Conservation (phyloP, 2,797 vertebrate genomes). For the Poecilia velifera region DNA sequence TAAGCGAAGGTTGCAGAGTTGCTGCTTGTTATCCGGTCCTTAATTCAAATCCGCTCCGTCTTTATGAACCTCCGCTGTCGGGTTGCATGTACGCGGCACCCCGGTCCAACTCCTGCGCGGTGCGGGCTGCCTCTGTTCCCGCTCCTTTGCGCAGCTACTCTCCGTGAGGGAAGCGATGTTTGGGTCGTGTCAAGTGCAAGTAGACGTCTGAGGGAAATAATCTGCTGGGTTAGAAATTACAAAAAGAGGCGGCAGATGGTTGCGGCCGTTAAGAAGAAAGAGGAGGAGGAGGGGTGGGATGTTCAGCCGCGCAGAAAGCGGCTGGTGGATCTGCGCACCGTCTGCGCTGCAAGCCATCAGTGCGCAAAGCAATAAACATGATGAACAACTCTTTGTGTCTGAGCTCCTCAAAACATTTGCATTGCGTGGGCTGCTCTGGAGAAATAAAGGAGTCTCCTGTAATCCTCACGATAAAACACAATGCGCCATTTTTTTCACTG, state of each 20-base stretch:
- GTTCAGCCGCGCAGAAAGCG: conserved; percentile 30
- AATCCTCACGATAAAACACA: background rate
- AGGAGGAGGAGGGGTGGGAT: background rate
- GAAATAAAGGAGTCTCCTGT: background rate
- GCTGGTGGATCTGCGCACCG: conserved; percentile 26
- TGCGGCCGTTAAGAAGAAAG: conserved; percentile 17
- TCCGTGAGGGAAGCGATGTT: conserved; percentile 3
- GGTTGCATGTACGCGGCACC: conserved; percentile 15
- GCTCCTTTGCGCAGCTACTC: conserved; percentile 33
- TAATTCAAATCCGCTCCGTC: conserved; percentile 74
- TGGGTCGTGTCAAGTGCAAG: conserved; percentile 26
- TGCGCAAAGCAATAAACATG: conserved; percentile 22
- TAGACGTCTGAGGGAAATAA: conserved; percentile 42
- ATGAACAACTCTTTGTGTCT: conserved; percentile 5
- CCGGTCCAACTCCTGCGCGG: conserved; percentile 1
- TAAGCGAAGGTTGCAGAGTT: conserved; percentile 62
- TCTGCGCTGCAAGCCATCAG: conserved; percentile 17
- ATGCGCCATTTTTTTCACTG: background rate
- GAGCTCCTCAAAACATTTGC: conserved; percentile 6
- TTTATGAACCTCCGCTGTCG: conserved; percentile 35
- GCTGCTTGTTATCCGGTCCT: conserved; percentile 73
- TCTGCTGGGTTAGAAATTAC: conserved; percentile 39
- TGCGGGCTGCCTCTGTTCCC: background rate
- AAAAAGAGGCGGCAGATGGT: conserved; percentile 70
- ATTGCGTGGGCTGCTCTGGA: background rate